phyloP scores from a whole-genome alignment of 2,797 vertebrate species.

The Paguma larvata region DNA sequence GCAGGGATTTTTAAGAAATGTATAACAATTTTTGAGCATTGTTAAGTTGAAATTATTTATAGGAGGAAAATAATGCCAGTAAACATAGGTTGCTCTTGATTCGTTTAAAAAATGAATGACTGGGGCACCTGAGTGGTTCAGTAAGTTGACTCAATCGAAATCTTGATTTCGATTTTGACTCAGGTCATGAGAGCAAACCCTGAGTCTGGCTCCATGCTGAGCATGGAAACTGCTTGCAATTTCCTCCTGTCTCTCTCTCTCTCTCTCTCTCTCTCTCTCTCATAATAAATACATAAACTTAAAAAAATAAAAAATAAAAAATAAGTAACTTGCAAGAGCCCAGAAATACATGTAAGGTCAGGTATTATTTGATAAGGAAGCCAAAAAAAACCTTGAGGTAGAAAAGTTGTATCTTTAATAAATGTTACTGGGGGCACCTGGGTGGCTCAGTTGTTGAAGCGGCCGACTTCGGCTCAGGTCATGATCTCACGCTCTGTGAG shows the following conservation, averaged over 20 bases:
- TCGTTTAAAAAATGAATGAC: not conserved
- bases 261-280: no score
- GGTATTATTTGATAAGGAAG: not conserved
- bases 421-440: no score
- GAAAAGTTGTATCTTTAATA: not conserved
- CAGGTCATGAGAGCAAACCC: no score
- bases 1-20: not conserved
- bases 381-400: not conserved
- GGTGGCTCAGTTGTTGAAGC: no score
- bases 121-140: not conserved
- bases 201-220: no score
- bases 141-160: no score
- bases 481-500: no score
- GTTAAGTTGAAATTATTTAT: not conserved
- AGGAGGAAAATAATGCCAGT: slow-evolving; percentile 43
- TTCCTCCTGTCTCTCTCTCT: no score
- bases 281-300: no score
- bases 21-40: not conserved
- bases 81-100: not conserved
- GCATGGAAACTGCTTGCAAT: no score
- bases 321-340: not conserved
- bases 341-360: not conserved
- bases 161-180: no score
- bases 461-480: no score
- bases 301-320: not conserved